These are phyloP conservation scores for Portunus trituberculatus DNA, from an alignment of 1,140 invertebrate species.

Conservation along the genomic window DNA sequence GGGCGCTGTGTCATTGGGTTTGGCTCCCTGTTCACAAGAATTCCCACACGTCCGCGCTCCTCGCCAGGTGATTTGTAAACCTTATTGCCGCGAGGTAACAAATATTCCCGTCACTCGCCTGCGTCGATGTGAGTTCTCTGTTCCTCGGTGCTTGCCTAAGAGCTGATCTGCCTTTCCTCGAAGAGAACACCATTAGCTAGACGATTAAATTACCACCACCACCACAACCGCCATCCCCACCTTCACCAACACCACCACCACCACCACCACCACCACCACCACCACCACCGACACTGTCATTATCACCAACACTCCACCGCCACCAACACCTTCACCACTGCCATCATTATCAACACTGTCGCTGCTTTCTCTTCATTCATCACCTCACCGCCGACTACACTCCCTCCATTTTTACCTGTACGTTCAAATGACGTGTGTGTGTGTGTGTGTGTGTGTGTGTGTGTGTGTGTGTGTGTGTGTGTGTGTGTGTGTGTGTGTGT, in stretches of 20 bases:
- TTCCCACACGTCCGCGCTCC: too few species aligned
- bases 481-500: too few species aligned
- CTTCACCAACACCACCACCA: background rate
- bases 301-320: background rate
- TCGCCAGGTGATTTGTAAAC: too few species aligned
- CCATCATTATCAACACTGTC: background rate
- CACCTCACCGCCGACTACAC: background rate
- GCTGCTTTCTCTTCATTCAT: background rate
- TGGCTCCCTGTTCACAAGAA: too few species aligned
- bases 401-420: background rate
- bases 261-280: background rate
- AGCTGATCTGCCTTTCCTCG: background rate
- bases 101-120: too few species aligned
- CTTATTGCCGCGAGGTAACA: too few species aligned
- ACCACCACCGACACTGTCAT: background rate
- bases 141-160: too few species aligned
- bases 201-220: background rate
- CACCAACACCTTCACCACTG: background rate
- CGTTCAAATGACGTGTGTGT: background rate
- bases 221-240: background rate
- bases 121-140: too few species aligned
- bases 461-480: too few species aligned
- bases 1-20: too few species aligned
- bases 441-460: background rate
- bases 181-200: background rate